Conservation (phyloP, 1,140 invertebrate species). For the Drosophila dunni region DNA sequence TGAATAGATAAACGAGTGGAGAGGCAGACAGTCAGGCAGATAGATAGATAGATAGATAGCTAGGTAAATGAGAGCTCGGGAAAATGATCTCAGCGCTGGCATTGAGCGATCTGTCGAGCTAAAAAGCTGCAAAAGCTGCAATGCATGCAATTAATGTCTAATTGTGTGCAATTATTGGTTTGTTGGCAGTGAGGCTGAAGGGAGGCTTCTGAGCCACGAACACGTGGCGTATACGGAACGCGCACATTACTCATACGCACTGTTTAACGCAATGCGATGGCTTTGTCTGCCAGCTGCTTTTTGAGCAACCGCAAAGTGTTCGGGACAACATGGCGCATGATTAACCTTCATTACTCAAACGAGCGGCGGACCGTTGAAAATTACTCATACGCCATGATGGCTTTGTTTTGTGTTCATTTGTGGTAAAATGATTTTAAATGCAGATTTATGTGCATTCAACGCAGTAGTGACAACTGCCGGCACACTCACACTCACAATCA, state of each 20-base stretch:
- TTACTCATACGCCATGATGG: slow-evolving; percentile 68
- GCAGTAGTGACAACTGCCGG: slow-evolving; percentile 59
- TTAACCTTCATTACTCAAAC: slow-evolving; percentile 68
- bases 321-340: slow-evolving; percentile 57
- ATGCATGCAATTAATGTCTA: slow-evolving; percentile 81
- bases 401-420: slow-evolving; percentile 58
- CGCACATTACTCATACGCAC: slow-evolving; percentile 76
- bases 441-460: slow-evolving; percentile 79
- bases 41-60: slow-evolving; percentile 27
- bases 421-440: slow-evolving; percentile 76
- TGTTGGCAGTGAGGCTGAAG: background rate
- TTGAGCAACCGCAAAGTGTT: slow-evolving; percentile 38
- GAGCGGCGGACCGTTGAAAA: slow-evolving; percentile 39
- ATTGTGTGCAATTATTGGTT: slow-evolving; percentile 77
- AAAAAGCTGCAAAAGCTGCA: slow-evolving; percentile 31
- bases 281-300: slow-evolving; percentile 34
- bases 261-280: slow-evolving; percentile 19
- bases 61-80: slow-evolving; percentile 18
- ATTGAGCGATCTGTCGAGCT: slow-evolving; percentile 19
- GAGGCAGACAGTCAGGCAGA: slow-evolving; percentile 21
- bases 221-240: slow-evolving; percentile 77
- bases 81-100: slow-evolving; percentile 61
- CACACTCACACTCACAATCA: slow-evolving; percentile 9
- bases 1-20: slow-evolving; percentile 19
- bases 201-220: slow-evolving; percentile 38